Evolutionary conservation across 2,888 invertebrate species (phyloP).

Genomic region (Sinelater perroti): DNA sequence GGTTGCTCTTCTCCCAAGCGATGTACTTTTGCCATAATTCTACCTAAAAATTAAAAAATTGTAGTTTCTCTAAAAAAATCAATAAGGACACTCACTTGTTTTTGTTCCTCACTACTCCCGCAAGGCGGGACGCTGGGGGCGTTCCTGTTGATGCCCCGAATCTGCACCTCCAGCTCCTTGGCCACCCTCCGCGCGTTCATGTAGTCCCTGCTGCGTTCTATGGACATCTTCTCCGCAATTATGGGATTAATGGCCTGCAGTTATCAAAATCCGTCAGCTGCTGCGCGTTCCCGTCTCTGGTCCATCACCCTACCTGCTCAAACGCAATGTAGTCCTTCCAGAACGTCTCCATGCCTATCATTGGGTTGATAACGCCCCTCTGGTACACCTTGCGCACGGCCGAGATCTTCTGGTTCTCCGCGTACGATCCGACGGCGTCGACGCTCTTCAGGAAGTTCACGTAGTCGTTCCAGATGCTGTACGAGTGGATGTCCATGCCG

Average conservation of each 20-base stretch:
- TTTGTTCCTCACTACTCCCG: constrained; percentile 86
- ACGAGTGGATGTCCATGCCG: constrained; percentile 97
- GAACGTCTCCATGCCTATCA: constrained; percentile 94
- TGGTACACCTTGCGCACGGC: constrained; percentile 98
- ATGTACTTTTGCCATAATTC: constrained; percentile 99
- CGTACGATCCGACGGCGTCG: constrained; percentile 97
- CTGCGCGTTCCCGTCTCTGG: no score
- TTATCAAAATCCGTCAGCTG: background rate
- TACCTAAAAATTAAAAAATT: no score
- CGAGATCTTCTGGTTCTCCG: constrained; percentile 99
- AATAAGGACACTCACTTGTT: constrained; percentile 72
- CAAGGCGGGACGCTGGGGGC: constrained; percentile 97
- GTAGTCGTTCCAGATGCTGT: constrained; percentile 97
- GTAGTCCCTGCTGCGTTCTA: constrained; percentile 95
- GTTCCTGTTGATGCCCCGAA: constrained; percentile 93
- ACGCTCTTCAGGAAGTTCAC: constrained; percentile 95
- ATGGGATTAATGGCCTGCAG: constrained; percentile 70
- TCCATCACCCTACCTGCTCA: constrained; percentile 85
- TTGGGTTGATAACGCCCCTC: constrained; percentile 93
- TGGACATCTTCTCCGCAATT: constrained; percentile 97
- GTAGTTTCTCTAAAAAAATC: background rate
- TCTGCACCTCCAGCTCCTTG: constrained; percentile 94
- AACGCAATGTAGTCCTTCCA: constrained; percentile 99
- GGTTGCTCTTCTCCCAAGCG: constrained; percentile 96
- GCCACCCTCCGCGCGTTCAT: constrained; percentile 97